Percentiles rank a stretch among this genome's conserved stretches.
phyloP scores from a whole-genome alignment of 1,140 invertebrate genomes.

The Phthorimaea operculella region DNA sequence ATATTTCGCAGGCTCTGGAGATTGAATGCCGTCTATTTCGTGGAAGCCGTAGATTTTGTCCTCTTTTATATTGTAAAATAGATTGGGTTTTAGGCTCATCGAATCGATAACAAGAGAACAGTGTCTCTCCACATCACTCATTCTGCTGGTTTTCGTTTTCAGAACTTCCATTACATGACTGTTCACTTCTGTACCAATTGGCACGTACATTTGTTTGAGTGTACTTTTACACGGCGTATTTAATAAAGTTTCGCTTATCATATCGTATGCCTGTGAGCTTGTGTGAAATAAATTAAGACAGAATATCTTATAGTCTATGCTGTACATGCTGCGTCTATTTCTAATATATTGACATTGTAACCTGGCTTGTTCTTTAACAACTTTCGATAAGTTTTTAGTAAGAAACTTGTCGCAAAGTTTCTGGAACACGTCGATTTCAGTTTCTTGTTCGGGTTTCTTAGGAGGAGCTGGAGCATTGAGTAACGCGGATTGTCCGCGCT shows the following conservation, averaged over 20 bases:
- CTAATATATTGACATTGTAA: conserved; percentile 15
- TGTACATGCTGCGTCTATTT: conserved; percentile 10
- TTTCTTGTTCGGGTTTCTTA: neutral
- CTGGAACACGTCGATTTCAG: conserved; percentile 13
- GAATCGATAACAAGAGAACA: conserved; percentile 9
- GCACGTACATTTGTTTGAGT: conserved; percentile 11
- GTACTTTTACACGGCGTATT: conserved; percentile 10
- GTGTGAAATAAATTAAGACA: conserved; percentile 21
- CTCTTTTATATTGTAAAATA: conserved; percentile 16
- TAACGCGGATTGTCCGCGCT: no score
- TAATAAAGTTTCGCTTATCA: conserved; percentile 10
- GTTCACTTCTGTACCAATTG: conserved; percentile 1
- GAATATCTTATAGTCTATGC: conserved; percentile 14
- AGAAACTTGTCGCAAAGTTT: conserved; percentile 21
- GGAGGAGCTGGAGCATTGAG: no score
- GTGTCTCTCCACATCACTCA: conserved; percentile 8
- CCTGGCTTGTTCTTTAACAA: conserved; percentile 15
- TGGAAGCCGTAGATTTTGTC: conserved; percentile 19
- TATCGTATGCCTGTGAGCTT: conserved; percentile 17
- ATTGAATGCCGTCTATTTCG: conserved; percentile 17
- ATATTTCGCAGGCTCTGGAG: conserved; percentile 12
- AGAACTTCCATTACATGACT: neutral
- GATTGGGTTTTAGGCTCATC: conserved; percentile 13
- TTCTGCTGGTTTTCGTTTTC: neutral
- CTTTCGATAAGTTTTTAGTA: neutral